Evolutionary conservation across 2,113 vertebrate genomes (phyloP).

Genomic region (Spermophilus dauricus): DNA sequence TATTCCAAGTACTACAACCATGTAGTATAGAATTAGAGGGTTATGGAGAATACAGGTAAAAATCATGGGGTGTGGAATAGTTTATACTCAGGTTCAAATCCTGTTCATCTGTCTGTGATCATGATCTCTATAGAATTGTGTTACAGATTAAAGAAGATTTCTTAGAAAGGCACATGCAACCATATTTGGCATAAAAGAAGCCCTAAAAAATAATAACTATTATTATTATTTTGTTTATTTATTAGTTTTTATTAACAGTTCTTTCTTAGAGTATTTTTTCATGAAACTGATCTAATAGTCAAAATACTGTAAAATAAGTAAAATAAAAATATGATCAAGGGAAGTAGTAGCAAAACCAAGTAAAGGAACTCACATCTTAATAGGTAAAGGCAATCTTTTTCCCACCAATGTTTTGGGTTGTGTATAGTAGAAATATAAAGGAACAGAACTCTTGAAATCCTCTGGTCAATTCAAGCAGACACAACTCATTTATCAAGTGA

Average conservation of each 20-base stretch:
- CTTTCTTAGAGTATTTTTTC: slow-evolving; percentile 10
- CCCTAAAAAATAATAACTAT: background rate
- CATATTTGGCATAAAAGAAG: background rate
- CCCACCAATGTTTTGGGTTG: background rate
- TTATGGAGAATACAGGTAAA: background rate
- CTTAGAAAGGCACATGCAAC: background rate
- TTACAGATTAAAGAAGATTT: background rate
- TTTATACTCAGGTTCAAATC: background rate
- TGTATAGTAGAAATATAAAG: background rate
- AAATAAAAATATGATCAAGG: background rate
- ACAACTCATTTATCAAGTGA: background rate
- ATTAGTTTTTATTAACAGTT: background rate
- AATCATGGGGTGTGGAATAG: background rate
- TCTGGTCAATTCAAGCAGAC: background rate
- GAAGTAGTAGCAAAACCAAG: background rate
- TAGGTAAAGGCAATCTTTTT: background rate
- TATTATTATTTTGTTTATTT: background rate
- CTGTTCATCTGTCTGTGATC: background rate
- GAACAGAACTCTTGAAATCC: background rate
- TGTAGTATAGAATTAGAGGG: background rate
- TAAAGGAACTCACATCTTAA: background rate
- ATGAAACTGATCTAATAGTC: background rate
- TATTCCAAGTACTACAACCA: background rate
- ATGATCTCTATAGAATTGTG: background rate
- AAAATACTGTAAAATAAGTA: background rate